These are phyloP conservation scores for honey bee (Apis mellifera) DNA, from an alignment of 1,140 invertebrate genomes.

Conservation along the genomic window Amel_HAv3.1 CM009943.2:6974501-6975000, in stretches of 20 bases:
- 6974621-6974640: background rate
- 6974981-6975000: constrained; percentile 61
- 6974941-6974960: background rate
- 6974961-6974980: constrained; percentile 30
- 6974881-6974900: too few relatives aligned
- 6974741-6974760: too few relatives aligned
- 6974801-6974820: too few relatives aligned
- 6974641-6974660: background rate
- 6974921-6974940: background rate
- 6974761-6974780: too few relatives aligned
- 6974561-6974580: background rate
- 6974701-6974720: too few relatives aligned
- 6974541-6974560: background rate
- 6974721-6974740: too few relatives aligned
- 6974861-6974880: too few relatives aligned
- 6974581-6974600: background rate
- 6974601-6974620: background rate
- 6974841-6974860: too few relatives aligned
- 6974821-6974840: too few relatives aligned
- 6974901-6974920: background rate
- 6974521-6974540: background rate
- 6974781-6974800: too few relatives aligned
- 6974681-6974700: too few relatives aligned
- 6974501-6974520: constrained; percentile 17
- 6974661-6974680: too few relatives aligned